phyloP scores from a whole-genome alignment of 2,797 vertebrate genomes.

The Chelonia mydas region DNA sequence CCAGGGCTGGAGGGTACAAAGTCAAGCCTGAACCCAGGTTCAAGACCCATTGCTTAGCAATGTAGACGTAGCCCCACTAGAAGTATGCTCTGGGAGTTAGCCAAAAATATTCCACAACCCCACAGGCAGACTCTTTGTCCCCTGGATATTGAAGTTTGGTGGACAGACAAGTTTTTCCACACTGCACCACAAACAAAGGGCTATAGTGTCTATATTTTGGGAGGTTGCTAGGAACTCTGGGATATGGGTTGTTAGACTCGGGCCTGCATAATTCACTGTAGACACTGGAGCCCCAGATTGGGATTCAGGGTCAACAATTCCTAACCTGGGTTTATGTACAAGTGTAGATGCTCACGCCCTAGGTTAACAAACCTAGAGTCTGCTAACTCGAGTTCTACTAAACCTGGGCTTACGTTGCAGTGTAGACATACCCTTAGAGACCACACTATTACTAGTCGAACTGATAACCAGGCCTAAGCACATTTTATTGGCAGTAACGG shows the following conservation, averaged over 20 bases:
- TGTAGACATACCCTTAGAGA: slow-evolving; percentile 36
- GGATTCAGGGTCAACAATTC: background rate
- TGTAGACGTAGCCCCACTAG: background rate
- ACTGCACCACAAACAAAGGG: background rate
- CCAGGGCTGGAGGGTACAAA: background rate
- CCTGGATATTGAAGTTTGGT: no score
- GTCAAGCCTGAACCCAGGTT: background rate
- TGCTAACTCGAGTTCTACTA: background rate
- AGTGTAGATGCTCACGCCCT: background rate
- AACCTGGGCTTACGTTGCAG: background rate
- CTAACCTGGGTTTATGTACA: background rate
- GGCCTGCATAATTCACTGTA: background rate
- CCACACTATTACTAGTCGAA: slow-evolving; percentile 56
- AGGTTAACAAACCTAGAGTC: background rate
- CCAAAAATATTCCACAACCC: background rate
- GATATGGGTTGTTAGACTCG: background rate
- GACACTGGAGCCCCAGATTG: background rate
- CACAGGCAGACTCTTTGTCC: background rate
- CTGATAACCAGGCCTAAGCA: slow-evolving; percentile 69
- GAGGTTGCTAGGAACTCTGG: background rate
- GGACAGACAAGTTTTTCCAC: no score
- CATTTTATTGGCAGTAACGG: slow-evolving; percentile 65
- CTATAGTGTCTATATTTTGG: background rate
- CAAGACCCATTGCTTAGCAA: background rate
- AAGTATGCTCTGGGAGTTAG: background rate